These are phyloP conservation scores for Formica selysi DNA, from an alignment of 1,140 invertebrate species.

Conservation along the genomic window DNA sequence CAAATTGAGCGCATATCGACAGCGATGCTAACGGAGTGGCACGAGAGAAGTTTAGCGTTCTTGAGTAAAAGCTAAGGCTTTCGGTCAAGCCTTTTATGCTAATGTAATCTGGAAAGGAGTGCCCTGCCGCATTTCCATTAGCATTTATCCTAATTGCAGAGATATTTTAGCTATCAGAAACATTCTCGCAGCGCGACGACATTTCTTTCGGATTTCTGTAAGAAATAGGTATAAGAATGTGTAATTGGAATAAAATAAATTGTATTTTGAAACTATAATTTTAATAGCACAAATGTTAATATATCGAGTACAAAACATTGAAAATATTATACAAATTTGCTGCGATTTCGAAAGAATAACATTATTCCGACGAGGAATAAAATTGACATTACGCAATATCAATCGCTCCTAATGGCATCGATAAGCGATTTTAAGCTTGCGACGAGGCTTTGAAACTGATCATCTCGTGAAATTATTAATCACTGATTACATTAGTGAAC, in stretches of 20 bases:
- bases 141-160: constrained; percentile 46
- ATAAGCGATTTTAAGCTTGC: constrained; percentile 13
- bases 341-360: not conserved
- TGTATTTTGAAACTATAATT: not conserved
- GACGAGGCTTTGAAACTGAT: constrained; percentile 26
- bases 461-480: constrained; percentile 29
- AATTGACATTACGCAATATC: not conserved
- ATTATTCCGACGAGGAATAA: too few species aligned
- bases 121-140: constrained; percentile 24
- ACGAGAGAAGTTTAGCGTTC: constrained; percentile 11
- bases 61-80: not conserved
- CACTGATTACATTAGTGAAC: constrained; percentile 15
- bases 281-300: not conserved
- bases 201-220: not conserved
- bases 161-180: constrained; percentile 44
- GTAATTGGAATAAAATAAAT: not conserved
- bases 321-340: not conserved
- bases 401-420: not conserved
- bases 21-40: not conserved
- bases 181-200: not conserved
- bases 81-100: constrained; percentile 23
- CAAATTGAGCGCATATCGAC: not conserved
- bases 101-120: constrained; percentile 48
- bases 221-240: not conserved
- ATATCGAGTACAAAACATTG: not conserved